Percentiles rank a stretch among this genome's conserved stretches.
Conservation (phyloP, 2,888 invertebrate species). For the Drosophila nr. perissopoda region DNA sequence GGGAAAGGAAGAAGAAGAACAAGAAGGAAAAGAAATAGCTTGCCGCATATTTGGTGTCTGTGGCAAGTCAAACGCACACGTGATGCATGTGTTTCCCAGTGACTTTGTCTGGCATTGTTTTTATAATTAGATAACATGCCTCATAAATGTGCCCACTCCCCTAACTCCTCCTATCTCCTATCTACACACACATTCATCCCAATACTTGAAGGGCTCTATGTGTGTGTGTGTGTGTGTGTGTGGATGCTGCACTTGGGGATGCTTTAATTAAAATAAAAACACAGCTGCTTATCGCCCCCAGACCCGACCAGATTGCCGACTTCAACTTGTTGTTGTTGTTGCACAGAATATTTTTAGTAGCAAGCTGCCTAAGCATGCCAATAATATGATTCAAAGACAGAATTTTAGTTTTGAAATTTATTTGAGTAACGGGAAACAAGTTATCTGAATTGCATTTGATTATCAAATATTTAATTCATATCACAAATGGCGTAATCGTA, state of each 20-base stretch:
- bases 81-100: constrained; percentile 21
- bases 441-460: not conserved
- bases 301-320: constrained; percentile 25
- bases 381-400: not conserved
- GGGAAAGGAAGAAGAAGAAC: not conserved
- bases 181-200: not conserved
- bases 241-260: constrained; percentile 51
- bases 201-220: not conserved
- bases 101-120: constrained; percentile 38
- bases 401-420: not conserved
- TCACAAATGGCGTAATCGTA: not conserved
- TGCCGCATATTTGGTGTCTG: constrained; percentile 18
- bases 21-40: not conserved
- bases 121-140: constrained; percentile 66
- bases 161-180: not conserved
- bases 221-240: not conserved
- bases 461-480: not conserved
- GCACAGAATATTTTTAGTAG: not conserved
- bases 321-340: constrained; percentile 9
- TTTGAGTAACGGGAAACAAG: no score
- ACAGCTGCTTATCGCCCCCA: constrained; percentile 57
- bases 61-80: constrained; percentile 19
- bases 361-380: not conserved
- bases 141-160: constrained; percentile 39
- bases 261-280: constrained; percentile 75